These are phyloP conservation scores for Butorides virescens DNA, from an alignment of 2,113 vertebrate species.

Conservation along the genomic window DNA sequence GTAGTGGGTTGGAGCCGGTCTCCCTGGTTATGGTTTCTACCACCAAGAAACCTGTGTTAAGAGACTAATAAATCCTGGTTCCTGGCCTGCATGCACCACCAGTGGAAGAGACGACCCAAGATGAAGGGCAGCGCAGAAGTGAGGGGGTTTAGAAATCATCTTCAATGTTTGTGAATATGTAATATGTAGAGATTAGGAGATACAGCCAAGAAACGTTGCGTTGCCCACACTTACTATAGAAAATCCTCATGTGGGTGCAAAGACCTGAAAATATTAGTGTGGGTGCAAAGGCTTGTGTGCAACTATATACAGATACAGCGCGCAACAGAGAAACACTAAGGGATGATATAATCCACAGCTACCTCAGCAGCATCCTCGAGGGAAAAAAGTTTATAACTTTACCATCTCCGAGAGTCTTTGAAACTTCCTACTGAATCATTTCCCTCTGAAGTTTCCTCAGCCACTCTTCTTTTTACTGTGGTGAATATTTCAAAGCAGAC, in stretches of 20 bases:
- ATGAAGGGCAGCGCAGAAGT: rapidly evolving
- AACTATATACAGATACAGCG: rapidly evolving
- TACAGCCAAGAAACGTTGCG: rapidly evolving
- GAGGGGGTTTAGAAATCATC: rapidly evolving
- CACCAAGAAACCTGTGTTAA: rapidly evolving
- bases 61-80: not conserved
- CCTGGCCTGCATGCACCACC: rapidly evolving
- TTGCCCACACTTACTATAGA: not conserved
- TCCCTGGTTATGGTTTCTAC: not conserved
- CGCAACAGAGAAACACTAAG: rapidly evolving
- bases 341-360: not conserved
- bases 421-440: slow-evolving; percentile 25
- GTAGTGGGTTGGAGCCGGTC: not conserved
- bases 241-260: not conserved
- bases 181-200: rapidly evolving
- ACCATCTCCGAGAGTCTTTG: slow-evolving; percentile 21
- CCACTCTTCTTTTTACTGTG: not conserved
- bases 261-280: rapidly evolving
- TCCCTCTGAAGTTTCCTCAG: slow-evolving; percentile 51
- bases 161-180: rapidly evolving
- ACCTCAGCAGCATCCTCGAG: not conserved
- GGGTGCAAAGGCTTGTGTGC: rapidly evolving
- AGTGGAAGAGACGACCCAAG: too few species aligned
- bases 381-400: not conserved
- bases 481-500: slow-evolving; percentile 37